Conservation (phyloP, 2,797 vertebrate genomes). For the Eospalax fontanierii region DNA sequence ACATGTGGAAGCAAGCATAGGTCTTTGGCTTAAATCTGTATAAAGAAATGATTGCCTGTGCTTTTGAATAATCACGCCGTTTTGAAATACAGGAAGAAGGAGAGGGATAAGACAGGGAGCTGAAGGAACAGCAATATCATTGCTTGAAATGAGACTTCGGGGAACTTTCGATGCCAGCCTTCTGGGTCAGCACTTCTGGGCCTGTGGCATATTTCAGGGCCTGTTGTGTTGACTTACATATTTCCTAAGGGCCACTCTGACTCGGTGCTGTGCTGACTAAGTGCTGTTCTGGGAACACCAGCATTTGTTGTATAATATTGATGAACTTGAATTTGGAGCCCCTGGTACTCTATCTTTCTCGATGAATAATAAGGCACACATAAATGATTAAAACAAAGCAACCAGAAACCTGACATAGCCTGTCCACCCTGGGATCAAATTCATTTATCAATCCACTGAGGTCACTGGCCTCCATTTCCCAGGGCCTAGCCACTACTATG, state of each 20-base stretch:
- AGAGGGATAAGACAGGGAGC: background rate
- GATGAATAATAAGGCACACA: constrained; percentile 62
- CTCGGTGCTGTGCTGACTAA: constrained; percentile 11
- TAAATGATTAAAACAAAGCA: constrained; percentile 83
- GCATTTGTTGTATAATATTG: constrained; percentile 51
- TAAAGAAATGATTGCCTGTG: background rate
- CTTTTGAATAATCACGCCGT: background rate
- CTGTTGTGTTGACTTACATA: background rate
- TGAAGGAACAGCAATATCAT: background rate
- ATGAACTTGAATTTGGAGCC: constrained; percentile 60
- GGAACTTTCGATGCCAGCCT: background rate
- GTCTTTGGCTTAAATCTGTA: background rate
- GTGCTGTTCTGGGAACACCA: background rate
- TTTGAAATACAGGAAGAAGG: background rate
- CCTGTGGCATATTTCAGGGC: background rate
- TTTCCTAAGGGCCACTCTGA: constrained; percentile 19
- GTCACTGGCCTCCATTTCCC: constrained; percentile 80
- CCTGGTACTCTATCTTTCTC: constrained; percentile 14
- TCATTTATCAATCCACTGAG: constrained; percentile 78
- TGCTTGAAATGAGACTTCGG: background rate
- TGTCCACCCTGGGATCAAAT: constrained; percentile 74
- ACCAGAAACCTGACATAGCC: constrained; percentile 74
- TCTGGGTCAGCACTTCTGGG: background rate
- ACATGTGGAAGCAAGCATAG: background rate
- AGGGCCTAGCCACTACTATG: constrained; percentile 64